Conservation (phyloP, 2,113 vertebrate species). For the Clarias gariepinus region DNA sequence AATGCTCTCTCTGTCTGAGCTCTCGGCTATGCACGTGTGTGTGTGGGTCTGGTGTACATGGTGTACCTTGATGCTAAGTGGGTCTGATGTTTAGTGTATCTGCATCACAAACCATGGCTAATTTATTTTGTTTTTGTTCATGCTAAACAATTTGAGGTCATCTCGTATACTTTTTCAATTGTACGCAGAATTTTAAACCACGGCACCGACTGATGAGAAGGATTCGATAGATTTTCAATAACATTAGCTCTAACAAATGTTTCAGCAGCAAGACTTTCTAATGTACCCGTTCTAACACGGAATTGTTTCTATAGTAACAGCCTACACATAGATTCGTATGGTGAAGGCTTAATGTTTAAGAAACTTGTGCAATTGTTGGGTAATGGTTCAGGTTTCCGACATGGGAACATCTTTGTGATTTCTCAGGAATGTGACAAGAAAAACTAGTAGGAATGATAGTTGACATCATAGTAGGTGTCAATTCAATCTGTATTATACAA, state of each 20-base stretch:
- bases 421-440: not conserved
- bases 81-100: not conserved
- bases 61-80: constrained; percentile 14
- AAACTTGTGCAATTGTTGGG: not conserved
- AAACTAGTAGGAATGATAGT: not conserved
- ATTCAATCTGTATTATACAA: too few relatives aligned
- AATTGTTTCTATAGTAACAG: not conserved
- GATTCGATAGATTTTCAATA: not conserved
- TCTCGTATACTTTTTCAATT: not conserved
- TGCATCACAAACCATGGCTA: not conserved
- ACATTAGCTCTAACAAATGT: not conserved
- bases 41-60: not conserved
- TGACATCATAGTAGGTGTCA: too few relatives aligned
- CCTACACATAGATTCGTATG: not conserved
- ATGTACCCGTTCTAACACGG: not conserved
- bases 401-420: not conserved
- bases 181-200: not conserved
- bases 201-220: not conserved
- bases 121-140: not conserved
- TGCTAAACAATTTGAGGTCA: not conserved
- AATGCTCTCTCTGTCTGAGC: constrained; percentile 16
- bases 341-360: not conserved
- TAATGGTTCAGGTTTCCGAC: not conserved
- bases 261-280: not conserved
- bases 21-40: not conserved